Evolutionary conservation across 1,140 invertebrate species (phyloP).

Genomic region (Gryon sp.): DNA sequence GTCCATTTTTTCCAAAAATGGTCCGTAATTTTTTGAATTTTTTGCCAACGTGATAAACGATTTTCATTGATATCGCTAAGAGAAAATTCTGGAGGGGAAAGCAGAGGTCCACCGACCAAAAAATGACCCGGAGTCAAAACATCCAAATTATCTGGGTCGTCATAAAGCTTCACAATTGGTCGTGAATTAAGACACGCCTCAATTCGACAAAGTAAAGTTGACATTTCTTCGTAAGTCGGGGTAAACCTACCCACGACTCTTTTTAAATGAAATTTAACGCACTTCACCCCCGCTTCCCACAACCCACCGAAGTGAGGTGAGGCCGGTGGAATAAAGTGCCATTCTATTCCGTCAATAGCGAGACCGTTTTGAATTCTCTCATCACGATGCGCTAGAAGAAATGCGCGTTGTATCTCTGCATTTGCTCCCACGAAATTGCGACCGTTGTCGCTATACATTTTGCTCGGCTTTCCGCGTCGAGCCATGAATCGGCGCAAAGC

Average conservation of each 20-base stretch:
- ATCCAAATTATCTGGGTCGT: no score
- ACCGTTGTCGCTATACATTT: conserved; percentile 52
- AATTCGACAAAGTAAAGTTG: no score
- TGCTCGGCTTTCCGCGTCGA: conserved; percentile 8
- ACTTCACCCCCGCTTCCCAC: no score
- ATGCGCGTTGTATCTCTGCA: not conserved
- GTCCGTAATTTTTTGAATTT: no score
- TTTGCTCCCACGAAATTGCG: conserved; percentile 66
- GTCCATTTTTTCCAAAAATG: no score
- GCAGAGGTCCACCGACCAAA: no score
- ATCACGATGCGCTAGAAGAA: not conserved
- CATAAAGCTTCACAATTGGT: no score
- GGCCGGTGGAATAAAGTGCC: not conserved
- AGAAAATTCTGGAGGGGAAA: no score
- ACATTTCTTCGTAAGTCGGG: conserved; percentile 68
- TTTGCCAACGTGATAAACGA: no score
- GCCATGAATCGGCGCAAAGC: conserved; percentile 11
- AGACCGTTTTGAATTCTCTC: not conserved
- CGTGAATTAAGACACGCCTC: no score
- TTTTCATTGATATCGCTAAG: not conserved
- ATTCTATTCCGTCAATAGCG: not conserved
- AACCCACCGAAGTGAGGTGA: not conserved
- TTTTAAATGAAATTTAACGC: not conserved
- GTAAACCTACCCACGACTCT: conserved; percentile 16
- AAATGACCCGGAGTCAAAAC: no score